Evolutionary conservation across 2,888 invertebrate species (phyloP).

Genomic region (Eupsilia transversa): DNA sequence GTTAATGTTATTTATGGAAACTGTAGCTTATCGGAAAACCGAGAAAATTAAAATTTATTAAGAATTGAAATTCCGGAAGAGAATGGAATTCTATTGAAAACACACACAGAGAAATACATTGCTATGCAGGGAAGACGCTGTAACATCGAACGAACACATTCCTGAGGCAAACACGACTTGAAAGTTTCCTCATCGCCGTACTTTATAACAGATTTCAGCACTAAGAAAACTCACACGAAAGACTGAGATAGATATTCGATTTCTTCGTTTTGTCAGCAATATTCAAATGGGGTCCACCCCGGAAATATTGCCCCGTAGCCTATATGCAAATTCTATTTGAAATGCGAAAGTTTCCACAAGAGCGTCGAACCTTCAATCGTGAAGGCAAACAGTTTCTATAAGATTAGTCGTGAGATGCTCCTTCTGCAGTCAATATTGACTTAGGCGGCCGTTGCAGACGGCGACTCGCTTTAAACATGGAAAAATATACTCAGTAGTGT

Average conservation of each 20-base stretch:
- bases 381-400: slow-evolving; percentile 88
- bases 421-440: slow-evolving; percentile 86
- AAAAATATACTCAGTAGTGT: slow-evolving; percentile 62
- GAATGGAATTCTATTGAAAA: slow-evolving; percentile 54
- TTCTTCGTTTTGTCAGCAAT: slow-evolving; percentile 83
- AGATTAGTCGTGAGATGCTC: slow-evolving; percentile 87
- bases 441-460: slow-evolving; percentile 72
- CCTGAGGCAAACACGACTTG: slow-evolving; percentile 49
- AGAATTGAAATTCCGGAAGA: slow-evolving; percentile 21
- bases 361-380: slow-evolving; percentile 85
- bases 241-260: slow-evolving; percentile 74
- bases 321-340: slow-evolving; percentile 88
- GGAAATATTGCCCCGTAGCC: slow-evolving; percentile 88
- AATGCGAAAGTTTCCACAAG: slow-evolving; percentile 86
- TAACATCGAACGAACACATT: slow-evolving; percentile 45
- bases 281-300: slow-evolving; percentile 83
- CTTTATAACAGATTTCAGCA: slow-evolving; percentile 60
- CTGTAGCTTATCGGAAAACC: neutral
- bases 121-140: slow-evolving; percentile 50
- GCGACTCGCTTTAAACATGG: slow-evolving; percentile 54
- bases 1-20: neutral
- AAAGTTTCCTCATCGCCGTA: slow-evolving; percentile 57
- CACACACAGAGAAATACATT: slow-evolving; percentile 41
- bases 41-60: slow-evolving; percentile 10
- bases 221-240: slow-evolving; percentile 59